A percentile compares a stretch with the other conserved stretches of the same genome.
phyloP scores from a whole-genome alignment of 1,140 invertebrate species.

The Batillaria attramentaria region DNA sequence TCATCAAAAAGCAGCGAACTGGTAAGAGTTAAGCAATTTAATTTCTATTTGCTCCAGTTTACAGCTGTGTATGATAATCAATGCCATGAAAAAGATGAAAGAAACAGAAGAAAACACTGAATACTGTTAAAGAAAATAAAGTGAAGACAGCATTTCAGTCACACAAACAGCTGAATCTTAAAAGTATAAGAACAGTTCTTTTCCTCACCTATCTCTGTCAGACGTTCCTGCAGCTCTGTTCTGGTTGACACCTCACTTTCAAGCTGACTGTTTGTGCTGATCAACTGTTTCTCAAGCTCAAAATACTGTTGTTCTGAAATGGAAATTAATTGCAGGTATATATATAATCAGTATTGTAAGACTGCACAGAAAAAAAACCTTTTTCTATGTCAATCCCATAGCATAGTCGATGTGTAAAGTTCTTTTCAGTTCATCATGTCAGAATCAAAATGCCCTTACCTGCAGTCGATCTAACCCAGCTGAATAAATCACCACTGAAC shows the following conservation, averaged over 20 bases:
- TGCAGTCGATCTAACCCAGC: background rate
- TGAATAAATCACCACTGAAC: background rate
- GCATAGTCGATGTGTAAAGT: background rate
- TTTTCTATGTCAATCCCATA: background rate
- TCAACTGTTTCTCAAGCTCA: slow-evolving; percentile 69
- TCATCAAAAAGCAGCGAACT: too few species aligned
- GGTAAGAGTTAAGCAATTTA: too few species aligned
- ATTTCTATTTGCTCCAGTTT: too few species aligned
- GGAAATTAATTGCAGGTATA: slow-evolving; percentile 3
- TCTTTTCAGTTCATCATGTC: background rate
- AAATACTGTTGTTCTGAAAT: slow-evolving; percentile 70
- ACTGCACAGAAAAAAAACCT: background rate
- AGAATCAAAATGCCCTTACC: background rate
- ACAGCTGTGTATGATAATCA: background rate
- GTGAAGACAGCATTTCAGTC: too few species aligned
- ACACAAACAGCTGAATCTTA: background rate
- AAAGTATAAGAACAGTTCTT: background rate
- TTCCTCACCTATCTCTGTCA: slow-evolving; percentile 59
- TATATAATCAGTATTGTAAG: background rate
- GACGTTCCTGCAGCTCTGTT: slow-evolving; percentile 42
- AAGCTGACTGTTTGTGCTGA: slow-evolving; percentile 54
- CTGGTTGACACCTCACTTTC: slow-evolving; percentile 51
- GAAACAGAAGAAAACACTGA: background rate
- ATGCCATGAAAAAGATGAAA: background rate
- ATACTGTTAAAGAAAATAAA: background rate